Evolutionary conservation across 2,888 invertebrate species (phyloP).

Genomic region (Catocala sponsa): DNA sequence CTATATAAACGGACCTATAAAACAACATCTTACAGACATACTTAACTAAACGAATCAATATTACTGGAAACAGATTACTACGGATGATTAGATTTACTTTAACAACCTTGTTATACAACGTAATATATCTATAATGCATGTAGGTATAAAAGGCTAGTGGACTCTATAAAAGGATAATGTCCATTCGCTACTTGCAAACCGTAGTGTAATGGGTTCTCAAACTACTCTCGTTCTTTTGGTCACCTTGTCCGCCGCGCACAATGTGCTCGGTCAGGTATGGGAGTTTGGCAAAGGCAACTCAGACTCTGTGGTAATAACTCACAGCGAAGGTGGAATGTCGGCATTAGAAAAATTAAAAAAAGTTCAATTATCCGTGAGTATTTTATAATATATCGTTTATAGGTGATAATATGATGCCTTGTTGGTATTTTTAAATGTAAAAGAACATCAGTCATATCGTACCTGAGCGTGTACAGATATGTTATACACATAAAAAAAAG

Average conservation of each 20-base stretch:
- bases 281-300: slow-evolving; percentile 19
- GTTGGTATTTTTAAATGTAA: too few relatives aligned
- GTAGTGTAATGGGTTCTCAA: slow-evolving; percentile 25
- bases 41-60: background rate
- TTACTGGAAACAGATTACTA: background rate
- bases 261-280: slow-evolving; percentile 24
- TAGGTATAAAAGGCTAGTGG: slow-evolving; percentile 9
- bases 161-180: too few relatives aligned
- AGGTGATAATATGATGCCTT: too few relatives aligned
- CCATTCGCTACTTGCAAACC: background rate
- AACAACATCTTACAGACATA: background rate
- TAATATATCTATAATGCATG: slow-evolving; percentile 2
- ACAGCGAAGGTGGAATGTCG: slow-evolving; percentile 27
- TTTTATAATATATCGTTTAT: too few relatives aligned
- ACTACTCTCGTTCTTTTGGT: slow-evolving; percentile 14
- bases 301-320: slow-evolving; percentile 9
- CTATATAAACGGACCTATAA: background rate
- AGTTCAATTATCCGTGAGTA: slow-evolving; percentile 31
- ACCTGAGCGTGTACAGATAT: too few relatives aligned
- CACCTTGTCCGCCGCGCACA: slow-evolving; percentile 9
- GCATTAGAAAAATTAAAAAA: slow-evolving; percentile 21
- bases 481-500: too few relatives aligned
- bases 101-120: slow-evolving; percentile 1
- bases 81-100: background rate
- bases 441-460: too few relatives aligned